Percentiles rank a stretch among this genome's conserved stretches.
Conservation (phyloP, 1,140 invertebrate species). For the Brachionus angularis region DNA sequence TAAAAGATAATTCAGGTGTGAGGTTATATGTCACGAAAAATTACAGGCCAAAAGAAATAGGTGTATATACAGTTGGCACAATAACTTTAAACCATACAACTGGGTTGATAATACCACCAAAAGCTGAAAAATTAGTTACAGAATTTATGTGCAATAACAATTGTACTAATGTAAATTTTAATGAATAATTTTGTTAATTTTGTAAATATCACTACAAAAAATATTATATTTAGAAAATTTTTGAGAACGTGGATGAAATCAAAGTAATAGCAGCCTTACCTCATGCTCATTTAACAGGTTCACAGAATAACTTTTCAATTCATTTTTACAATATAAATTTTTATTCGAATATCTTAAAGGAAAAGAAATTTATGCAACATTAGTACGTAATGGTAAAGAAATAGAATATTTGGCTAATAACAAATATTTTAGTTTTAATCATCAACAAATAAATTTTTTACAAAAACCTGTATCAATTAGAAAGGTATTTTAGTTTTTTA, state of each 20-base stretch:
- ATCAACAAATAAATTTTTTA: conserved; percentile 41
- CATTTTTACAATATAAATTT: not conserved
- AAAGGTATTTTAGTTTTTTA: not conserved
- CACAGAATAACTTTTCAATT: not conserved
- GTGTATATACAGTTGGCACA: conserved; percentile 14
- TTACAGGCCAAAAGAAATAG: conserved; percentile 30
- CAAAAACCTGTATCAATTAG: conserved; percentile 5
- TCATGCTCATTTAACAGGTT: conserved; percentile 18
- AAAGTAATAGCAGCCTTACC: conserved; percentile 25
- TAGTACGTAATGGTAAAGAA: conserved; percentile 32
- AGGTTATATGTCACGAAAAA: conserved; percentile 18
- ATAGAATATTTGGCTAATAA: conserved; percentile 6
- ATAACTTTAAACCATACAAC: not conserved
- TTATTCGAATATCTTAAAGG: not conserved
- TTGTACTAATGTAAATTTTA: conserved; percentile 7
- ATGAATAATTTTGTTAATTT: not conserved
- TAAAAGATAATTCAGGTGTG: conserved; percentile 7
- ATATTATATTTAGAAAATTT: not conserved
- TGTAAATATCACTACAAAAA: not conserved
- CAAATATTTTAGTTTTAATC: conserved; percentile 33
- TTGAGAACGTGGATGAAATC: conserved; percentile 33
- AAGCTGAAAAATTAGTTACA: conserved; percentile 30
- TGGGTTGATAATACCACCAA: conserved; percentile 13
- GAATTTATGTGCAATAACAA: not conserved
- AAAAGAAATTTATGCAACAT: conserved; percentile 5